Percentiles rank a stretch among this genome's conserved stretches.
Evolutionary conservation across 2,113 vertebrate species (phyloP).

Genomic region (Rhinoptilus africanus): DNA sequence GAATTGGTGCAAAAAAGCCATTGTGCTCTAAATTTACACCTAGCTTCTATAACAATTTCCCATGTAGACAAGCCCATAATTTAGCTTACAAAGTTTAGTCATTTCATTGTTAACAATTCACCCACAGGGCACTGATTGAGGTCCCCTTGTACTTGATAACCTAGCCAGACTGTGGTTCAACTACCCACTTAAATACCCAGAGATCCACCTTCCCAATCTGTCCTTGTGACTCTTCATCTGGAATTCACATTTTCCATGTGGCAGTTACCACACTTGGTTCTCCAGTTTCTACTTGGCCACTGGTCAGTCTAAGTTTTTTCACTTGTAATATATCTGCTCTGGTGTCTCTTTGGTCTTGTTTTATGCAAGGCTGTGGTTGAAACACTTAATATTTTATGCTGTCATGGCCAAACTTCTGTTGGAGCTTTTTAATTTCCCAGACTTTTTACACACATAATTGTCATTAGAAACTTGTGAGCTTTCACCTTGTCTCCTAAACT

Average conservation of each 20-base stretch:
- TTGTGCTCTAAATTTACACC: slow-evolving; percentile 15
- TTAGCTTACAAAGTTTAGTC: background rate
- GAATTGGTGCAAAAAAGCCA: background rate
- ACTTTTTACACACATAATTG: background rate
- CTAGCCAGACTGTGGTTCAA: background rate
- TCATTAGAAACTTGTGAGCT: slow-evolving; percentile 20
- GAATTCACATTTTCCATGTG: slow-evolving; percentile 14
- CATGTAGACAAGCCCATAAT: background rate
- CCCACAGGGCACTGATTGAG: background rate
- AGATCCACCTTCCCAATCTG: background rate
- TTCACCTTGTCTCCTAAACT: slow-evolving; percentile 42
- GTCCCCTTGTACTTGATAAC: background rate
- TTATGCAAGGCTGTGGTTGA: slow-evolving; percentile 30
- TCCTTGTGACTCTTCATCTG: background rate
- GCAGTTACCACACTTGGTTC: background rate
- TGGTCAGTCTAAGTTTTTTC: slow-evolving; percentile 39
- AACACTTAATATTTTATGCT: slow-evolving; percentile 50
- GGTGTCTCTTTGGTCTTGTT: slow-evolving; percentile 51
- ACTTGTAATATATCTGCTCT: slow-evolving; percentile 45
- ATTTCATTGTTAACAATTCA: background rate
- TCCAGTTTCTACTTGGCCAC: slow-evolving; percentile 51
- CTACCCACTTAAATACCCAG: background rate
- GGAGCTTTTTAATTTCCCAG: slow-evolving; percentile 52
- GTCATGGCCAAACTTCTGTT: slow-evolving; percentile 27
- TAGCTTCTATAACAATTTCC: background rate